Conservation (phyloP, 2,113 vertebrate genomes). For the Rutilus rutilus region DNA sequence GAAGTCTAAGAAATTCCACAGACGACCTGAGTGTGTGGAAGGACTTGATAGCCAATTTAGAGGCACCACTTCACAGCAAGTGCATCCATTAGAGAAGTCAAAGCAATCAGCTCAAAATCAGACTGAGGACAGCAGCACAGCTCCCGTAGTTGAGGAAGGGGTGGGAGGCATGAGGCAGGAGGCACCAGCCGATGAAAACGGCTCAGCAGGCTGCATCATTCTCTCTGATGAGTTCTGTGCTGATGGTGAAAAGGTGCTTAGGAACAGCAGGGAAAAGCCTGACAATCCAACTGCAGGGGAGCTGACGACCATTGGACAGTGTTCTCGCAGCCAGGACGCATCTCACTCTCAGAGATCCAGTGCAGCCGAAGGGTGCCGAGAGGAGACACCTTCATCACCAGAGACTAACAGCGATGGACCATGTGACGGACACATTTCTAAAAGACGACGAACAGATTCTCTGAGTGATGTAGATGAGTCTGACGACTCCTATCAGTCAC, state of each 20-base stretch:
- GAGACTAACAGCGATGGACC: conserved; percentile 53
- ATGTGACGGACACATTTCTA: conserved; percentile 66
- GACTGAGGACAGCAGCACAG: conserved; percentile 50
- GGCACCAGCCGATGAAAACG: conserved; percentile 43
- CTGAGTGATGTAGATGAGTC: conserved; percentile 71
- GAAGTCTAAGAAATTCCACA: conserved; percentile 55
- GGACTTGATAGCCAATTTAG: conserved; percentile 61
- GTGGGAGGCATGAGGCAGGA: conserved; percentile 35
- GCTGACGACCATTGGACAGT: conserved; percentile 32
- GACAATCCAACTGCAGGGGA: conserved; percentile 42
- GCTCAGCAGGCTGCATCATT: conserved; percentile 36
- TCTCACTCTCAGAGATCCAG: conserved; percentile 26
- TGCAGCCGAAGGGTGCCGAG: conserved; percentile 55
- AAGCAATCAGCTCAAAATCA: conserved; percentile 63
- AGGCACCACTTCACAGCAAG: conserved; percentile 58
- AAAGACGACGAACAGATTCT: conserved; percentile 70
- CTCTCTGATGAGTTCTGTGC: conserved; percentile 43
- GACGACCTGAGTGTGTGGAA: conserved; percentile 48
- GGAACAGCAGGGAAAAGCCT: conserved; percentile 37
- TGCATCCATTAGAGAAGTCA: conserved; percentile 61
- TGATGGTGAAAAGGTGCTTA: conserved; percentile 49
- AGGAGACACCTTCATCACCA: conserved; percentile 57
- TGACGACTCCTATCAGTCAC: background rate
- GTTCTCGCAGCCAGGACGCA: background rate
- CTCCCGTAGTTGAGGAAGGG: conserved; percentile 40